Base-by-base conservation (phyloP, 2,888 invertebrate genomes). In the Lasioglossum lativentre region DNA sequence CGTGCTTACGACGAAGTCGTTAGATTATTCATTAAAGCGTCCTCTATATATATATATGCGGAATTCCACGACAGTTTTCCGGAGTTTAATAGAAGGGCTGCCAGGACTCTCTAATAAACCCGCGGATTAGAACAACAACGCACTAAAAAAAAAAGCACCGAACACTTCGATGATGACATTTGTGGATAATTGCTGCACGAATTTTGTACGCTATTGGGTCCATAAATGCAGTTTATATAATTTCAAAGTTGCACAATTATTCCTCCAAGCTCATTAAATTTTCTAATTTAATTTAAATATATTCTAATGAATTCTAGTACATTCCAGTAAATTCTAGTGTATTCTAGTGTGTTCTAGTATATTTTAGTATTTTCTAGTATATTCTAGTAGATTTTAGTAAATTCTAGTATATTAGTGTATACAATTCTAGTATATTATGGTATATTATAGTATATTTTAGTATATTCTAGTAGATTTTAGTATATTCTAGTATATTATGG, bases 21-120 rank as follows among this genome's bases (percentile, higher is more conserved):
- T 90, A 92, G 90, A 92, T 92, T 92, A 92, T 92, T 91, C 91
- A 92, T 91, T 91, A 91, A 91, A 91, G 84, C 87, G 75, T 89
- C 83, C 59, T 56, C 45, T 52, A 23, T 70, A 38, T 30, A 68
- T 42, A 52, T 82, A 52, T 34, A 5, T 12, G 10, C 3, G 30
- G 68, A 4, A 80, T 78, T 59, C 42, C n/a, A 73, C 42, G 59
- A 19, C n/a, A 16, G 42, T 73, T 72, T 19, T 59, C 38, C 52
- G 45, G 45, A 70, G 27, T 72, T 59, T 56, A 78, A 78, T 56
- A 56, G 52, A 40, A 47, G 30, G 16, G 30, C 30, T 30, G 30
- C 16, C 63, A 16, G 23, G 52, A 4, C 3, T 10, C 71, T 27
- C 56, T 71, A 52, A 72, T 70, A 56, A 42, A 56, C 52, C 27